A percentile compares a stretch with the other conserved stretches of the same genome.
These are phyloP conservation scores for Polypedilum pembai DNA, from an alignment of 1,140 invertebrate species.

Conservation along the genomic window DNA sequence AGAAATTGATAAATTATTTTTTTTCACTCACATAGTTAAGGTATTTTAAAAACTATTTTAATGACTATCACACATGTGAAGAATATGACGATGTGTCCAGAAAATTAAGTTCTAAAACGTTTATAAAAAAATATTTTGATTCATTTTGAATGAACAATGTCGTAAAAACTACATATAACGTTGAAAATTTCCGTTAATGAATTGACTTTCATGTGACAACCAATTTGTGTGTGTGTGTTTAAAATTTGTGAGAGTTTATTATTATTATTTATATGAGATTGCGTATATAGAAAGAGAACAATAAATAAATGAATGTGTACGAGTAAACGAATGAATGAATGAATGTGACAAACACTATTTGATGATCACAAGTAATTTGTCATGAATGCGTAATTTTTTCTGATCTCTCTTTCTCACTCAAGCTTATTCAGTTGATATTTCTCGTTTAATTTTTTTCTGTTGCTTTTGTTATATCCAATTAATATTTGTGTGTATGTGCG, in stretches of 20 bases:
- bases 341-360: slow-evolving; percentile 20
- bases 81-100: not conserved
- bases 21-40: not conserved
- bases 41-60: not conserved
- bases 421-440: not conserved
- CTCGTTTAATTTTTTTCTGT: slow-evolving; percentile 2
- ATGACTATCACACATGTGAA: not conserved
- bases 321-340: slow-evolving; percentile 5
- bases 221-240: not conserved
- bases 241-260: not conserved
- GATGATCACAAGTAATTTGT: slow-evolving; percentile 24
- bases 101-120: not conserved
- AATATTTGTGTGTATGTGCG: not conserved
- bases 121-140: slow-evolving; percentile 8
- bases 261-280: slow-evolving; percentile 7
- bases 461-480: slow-evolving; percentile 22
- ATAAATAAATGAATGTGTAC: slow-evolving; percentile 5
- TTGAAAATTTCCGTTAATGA: slow-evolving; percentile 25
- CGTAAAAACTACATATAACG: slow-evolving; percentile 15
- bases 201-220: not conserved
- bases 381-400: slow-evolving; percentile 16
- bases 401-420: not conserved
- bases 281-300: not conserved
- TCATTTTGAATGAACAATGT: not conserved
- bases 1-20: slow-evolving; percentile 7